Base-by-base conservation (phyloP, 2,888 invertebrate species). In the Drosophila picticornis region DNA sequence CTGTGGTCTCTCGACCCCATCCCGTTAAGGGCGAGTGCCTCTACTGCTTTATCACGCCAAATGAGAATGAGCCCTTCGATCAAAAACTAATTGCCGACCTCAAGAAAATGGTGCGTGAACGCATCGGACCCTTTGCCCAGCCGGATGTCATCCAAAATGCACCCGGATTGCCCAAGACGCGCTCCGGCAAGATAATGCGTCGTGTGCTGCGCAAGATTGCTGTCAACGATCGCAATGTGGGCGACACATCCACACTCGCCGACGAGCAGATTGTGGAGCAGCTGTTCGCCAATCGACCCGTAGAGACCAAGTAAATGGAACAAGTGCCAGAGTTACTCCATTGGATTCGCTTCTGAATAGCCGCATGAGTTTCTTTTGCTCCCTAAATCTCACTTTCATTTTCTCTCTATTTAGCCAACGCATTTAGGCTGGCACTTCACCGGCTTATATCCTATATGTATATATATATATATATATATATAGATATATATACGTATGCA, bases 131-230 rank as follows among this genome's bases (percentile, higher is more conserved):
- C 0, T 99, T 99, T 93, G 99, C 99, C 0, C 96, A 97, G 87
- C 99, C 99, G 0, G 99, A 99, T 92, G 95, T 96, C 43, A 96
- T 99, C 68, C 99, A 99, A 84, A 95, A 97, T 92, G 99, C 99
- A 0, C 98, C 98, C 0, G 97, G 96, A 0, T 94, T 99, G 76
- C 99, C 99, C 0, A 99, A 99, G 94, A 99, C 99, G 0, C 95
- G 99, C 56, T 99, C 99, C 0, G 99, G 99, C 2, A 99, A 99
- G 94, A 99, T 99, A 73, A 99, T 99, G 98, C 95, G 99, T 72
- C 95, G 99, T 77, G 97, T 99, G 69, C 94, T 99, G 73, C 95
- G 99, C 76, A 98, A 99, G 94, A 96, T 99, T 19, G 99, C 99
- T 0, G 94, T 96, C 3, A 97, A 97, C 46, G 98, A 99, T 91